Percentiles rank a stretch among this genome's conserved stretches.
Conservation (phyloP, 2,888 invertebrate species). For the Parnassius mnemosyne region DNA sequence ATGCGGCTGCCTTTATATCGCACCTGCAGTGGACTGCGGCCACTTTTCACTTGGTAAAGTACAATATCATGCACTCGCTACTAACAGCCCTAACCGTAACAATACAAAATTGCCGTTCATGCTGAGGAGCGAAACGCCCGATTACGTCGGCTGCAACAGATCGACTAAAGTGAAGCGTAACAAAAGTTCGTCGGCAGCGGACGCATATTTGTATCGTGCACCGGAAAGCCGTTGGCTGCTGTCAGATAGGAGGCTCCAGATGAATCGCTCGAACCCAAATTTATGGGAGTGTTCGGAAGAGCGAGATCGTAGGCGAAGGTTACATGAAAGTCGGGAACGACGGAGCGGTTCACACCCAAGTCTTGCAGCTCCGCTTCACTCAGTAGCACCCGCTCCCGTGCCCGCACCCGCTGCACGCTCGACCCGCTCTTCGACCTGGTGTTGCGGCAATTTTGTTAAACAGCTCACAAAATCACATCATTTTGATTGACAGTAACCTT, state of each 20-base stretch:
- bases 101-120: constrained; percentile 62
- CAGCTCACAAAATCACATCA: constrained; percentile 88
- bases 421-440: constrained; percentile 85
- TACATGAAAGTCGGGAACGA: constrained; percentile 49
- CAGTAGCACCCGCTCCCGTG: constrained; percentile 32
- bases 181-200: constrained; percentile 75
- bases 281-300: constrained; percentile 66
- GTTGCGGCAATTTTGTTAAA: constrained; percentile 89
- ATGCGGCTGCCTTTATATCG: constrained; percentile 81
- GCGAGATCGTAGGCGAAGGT: constrained; percentile 43
- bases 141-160: constrained; percentile 53
- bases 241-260: constrained; percentile 62
- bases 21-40: constrained; percentile 83
- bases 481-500: constrained; percentile 81
- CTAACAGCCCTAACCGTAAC: constrained; percentile 74
- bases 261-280: constrained; percentile 75
- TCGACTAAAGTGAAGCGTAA: constrained; percentile 70
- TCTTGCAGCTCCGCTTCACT: constrained; percentile 44
- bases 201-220: constrained; percentile 58
- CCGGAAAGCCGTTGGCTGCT: constrained; percentile 64
- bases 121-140: constrained; percentile 64
- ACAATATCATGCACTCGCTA: constrained; percentile 83
- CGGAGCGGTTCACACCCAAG: constrained; percentile 70
- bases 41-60: constrained; percentile 85
- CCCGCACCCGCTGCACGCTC: constrained; percentile 52